Conservation (phyloP, 2,797 vertebrate species). For the Ficedula albicollis region DNA sequence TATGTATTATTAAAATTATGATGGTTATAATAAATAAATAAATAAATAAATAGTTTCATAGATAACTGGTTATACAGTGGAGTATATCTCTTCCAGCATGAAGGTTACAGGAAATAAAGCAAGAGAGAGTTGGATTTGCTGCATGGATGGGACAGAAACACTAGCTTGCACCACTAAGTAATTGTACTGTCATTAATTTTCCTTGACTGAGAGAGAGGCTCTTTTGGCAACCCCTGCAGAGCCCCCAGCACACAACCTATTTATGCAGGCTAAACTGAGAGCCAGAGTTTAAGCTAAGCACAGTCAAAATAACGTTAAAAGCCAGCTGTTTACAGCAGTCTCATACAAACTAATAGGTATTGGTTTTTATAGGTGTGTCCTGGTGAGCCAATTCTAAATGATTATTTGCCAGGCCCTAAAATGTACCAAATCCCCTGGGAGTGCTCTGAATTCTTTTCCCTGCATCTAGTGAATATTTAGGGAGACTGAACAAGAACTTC, state of each 20-base stretch:
- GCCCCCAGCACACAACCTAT: background rate
- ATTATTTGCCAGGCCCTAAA: background rate
- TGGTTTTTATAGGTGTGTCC: background rate
- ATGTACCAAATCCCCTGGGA: background rate
- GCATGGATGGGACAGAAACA: background rate
- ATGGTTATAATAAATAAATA: no score
- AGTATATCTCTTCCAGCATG: background rate
- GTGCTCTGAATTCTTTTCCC: background rate
- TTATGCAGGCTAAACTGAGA: background rate
- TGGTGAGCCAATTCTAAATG: background rate
- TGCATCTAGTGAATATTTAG: background rate
- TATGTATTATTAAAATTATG: no score
- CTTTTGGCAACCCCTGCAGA: background rate
- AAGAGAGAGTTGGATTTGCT: background rate
- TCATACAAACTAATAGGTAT: background rate
- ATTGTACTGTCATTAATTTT: constrained; percentile 14
- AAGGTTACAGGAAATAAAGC: background rate
- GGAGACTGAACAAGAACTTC: background rate
- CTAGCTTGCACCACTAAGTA: background rate
- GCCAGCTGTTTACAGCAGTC: background rate
- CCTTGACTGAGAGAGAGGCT: background rate
- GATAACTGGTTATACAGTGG: background rate
- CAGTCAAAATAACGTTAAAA: constrained; percentile 3
- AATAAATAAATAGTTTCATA: background rate
- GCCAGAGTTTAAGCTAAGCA: background rate